A percentile compares a stretch with the other conserved stretches of the same genome.
Conservation (phyloP, 2,888 invertebrate species). For the Archaeoteleia sp. region DNA sequence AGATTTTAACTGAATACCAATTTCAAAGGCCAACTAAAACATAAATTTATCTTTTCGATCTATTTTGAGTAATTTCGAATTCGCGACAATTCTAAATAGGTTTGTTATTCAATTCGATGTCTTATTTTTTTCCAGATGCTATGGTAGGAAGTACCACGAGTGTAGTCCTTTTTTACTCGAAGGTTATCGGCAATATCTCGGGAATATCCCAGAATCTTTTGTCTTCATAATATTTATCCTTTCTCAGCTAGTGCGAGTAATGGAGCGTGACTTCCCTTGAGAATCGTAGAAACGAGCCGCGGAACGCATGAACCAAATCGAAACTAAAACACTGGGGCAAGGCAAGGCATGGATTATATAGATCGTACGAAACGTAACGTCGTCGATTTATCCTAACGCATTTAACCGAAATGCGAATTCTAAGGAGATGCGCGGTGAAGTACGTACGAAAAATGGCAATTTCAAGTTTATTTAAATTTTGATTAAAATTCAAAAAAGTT, state of each 20-base stretch:
- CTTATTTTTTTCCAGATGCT: too few relatives aligned
- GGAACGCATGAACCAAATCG: constrained; percentile 57
- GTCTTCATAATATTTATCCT: constrained; percentile 71
- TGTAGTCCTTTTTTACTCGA: constrained; percentile 24
- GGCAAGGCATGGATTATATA: constrained; percentile 39
- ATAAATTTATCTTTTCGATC: too few relatives aligned
- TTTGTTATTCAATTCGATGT: too few relatives aligned
- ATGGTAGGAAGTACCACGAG: constrained; percentile 3
- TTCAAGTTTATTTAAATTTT: constrained; percentile 2
- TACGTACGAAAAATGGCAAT: not conserved
- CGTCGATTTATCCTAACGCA: constrained; percentile 13
- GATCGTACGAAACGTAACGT: constrained; percentile 14
- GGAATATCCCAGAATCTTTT: constrained; percentile 65
- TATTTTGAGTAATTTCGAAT: too few relatives aligned
- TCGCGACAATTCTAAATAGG: too few relatives aligned
- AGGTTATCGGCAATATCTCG: constrained; percentile 60
- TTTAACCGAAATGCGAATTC: constrained; percentile 16
- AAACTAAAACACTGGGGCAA: constrained; percentile 55
- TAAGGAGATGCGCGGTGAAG: not conserved
- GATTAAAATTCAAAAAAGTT: not conserved
- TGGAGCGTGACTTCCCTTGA: constrained; percentile 59
- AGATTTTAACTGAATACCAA: too few relatives aligned
- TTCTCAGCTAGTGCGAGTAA: constrained; percentile 62
- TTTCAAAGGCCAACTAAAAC: too few relatives aligned
- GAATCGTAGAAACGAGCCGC: constrained; percentile 45